A percentile compares a stretch with the other conserved stretches of the same genome.
Evolutionary conservation across 2,888 invertebrate species (phyloP).

Genomic region (Tipula vernalis): DNA sequence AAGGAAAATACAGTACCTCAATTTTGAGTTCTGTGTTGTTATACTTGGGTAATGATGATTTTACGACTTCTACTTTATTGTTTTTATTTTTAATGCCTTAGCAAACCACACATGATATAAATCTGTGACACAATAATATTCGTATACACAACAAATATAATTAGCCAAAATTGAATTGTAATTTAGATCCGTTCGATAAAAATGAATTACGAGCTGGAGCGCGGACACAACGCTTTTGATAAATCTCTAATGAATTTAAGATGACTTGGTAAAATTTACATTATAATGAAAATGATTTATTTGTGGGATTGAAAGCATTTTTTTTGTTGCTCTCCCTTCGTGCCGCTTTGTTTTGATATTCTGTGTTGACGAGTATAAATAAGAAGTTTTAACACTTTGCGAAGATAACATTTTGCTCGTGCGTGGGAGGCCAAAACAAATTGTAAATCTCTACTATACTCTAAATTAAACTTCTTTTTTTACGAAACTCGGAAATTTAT

Average conservation of each 20-base stretch:
- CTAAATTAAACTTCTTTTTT: not conserved
- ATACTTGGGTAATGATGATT: slow-evolving; percentile 4
- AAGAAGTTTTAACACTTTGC: not conserved
- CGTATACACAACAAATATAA: not conserved
- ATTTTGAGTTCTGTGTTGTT: too few species aligned
- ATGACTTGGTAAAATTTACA: not conserved
- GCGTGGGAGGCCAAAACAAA: not conserved
- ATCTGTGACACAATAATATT: not conserved
- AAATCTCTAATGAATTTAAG: not conserved
- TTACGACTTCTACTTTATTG: not conserved
- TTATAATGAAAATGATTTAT: not conserved
- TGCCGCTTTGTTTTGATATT: too few species aligned
- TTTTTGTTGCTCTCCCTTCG: not conserved
- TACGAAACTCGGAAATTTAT: not conserved
- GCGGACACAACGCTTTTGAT: not conserved
- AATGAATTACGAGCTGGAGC: not conserved
- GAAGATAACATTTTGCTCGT: not conserved
- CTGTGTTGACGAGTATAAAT: not conserved
- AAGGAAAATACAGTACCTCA: too few species aligned
- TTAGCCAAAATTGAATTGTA: not conserved
- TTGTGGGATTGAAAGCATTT: not conserved
- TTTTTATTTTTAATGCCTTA: not conserved
- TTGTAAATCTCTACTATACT: not conserved
- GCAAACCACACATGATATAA: not conserved
- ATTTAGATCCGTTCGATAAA: not conserved